These are phyloP conservation scores for Oscheius myriophilus DNA, from an alignment of 2,888 invertebrate genomes.

Conservation along the genomic window DNA sequence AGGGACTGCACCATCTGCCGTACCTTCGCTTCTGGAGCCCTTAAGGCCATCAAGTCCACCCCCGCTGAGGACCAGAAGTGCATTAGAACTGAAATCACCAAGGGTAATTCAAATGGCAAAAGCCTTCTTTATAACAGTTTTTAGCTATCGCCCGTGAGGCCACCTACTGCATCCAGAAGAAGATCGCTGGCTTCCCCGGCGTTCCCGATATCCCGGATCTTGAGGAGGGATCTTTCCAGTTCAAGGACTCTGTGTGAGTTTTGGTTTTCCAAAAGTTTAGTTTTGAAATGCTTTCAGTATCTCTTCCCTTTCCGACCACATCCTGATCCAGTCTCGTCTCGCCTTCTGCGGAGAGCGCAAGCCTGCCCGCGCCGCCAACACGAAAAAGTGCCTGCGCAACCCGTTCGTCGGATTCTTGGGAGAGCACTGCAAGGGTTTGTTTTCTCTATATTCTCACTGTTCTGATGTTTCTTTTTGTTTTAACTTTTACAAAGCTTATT, in stretches of 20 bases:
- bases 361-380: slow-evolving; percentile 63
- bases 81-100: slow-evolving; percentile 66
- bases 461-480: neutral
- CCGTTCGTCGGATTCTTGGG: slow-evolving; percentile 67
- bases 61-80: slow-evolving; percentile 70
- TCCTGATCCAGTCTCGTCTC: slow-evolving; percentile 67
- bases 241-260: slow-evolving; percentile 67
- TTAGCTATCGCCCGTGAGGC: slow-evolving; percentile 67
- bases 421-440: slow-evolving; percentile 61
- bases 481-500: neutral
- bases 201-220: slow-evolving; percentile 69
- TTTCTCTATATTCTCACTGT: neutral
- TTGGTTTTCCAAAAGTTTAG: neutral
- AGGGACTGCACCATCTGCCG: slow-evolving; percentile 69
- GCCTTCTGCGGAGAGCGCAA: slow-evolving; percentile 69
- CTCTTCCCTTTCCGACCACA: slow-evolving; percentile 69
- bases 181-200: slow-evolving; percentile 66
- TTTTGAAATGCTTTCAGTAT: slow-evolving; percentile 53
- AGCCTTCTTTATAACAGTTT: slow-evolving; percentile 11
- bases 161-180: slow-evolving; percentile 62
- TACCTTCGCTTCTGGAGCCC: slow-evolving; percentile 68
- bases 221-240: slow-evolving; percentile 66
- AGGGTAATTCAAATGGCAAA: slow-evolving; percentile 37
- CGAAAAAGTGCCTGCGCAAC: slow-evolving; percentile 61
- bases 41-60: slow-evolving; percentile 68